A percentile compares a stretch with the other conserved stretches of the same genome.
These are phyloP conservation scores for Acropternis orthonyx DNA, from an alignment of 2,797 vertebrate genomes.

Conservation along the genomic window DNA sequence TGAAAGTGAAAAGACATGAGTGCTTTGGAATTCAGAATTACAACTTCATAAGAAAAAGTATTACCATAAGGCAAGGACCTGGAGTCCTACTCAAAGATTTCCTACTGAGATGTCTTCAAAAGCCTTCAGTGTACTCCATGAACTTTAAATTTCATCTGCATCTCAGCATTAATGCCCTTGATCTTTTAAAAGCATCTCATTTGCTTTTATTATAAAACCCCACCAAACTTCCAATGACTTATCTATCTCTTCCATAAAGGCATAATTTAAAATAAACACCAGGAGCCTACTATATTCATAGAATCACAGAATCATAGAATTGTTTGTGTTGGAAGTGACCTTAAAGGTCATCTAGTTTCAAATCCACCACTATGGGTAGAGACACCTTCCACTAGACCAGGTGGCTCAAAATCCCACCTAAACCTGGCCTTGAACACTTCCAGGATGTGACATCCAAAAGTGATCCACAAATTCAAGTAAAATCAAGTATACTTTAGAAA, in stretches of 20 bases:
- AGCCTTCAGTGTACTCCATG: background rate
- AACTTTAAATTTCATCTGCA: slow-evolving; percentile 37
- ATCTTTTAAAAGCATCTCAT: slow-evolving; percentile 12
- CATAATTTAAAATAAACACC: background rate
- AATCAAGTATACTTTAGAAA: background rate
- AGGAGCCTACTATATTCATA: background rate
- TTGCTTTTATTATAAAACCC: background rate
- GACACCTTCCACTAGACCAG: background rate
- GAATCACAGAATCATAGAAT: background rate
- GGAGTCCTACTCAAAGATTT: background rate
- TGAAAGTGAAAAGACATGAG: background rate
- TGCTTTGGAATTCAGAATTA: background rate
- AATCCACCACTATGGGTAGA: background rate
- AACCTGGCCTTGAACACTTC: background rate
- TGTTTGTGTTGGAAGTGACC: background rate
- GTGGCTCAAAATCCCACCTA: background rate
- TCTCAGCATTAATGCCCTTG: background rate
- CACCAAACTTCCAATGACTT: background rate
- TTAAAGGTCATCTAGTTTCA: background rate
- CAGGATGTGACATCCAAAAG: background rate
- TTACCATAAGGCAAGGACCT: background rate
- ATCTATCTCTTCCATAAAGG: background rate
- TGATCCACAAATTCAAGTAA: background rate
- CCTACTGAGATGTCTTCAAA: background rate
- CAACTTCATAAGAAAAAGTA: background rate